Conservation (phyloP, 2,888 invertebrate species). For the Andricus quercusramuli region DNA sequence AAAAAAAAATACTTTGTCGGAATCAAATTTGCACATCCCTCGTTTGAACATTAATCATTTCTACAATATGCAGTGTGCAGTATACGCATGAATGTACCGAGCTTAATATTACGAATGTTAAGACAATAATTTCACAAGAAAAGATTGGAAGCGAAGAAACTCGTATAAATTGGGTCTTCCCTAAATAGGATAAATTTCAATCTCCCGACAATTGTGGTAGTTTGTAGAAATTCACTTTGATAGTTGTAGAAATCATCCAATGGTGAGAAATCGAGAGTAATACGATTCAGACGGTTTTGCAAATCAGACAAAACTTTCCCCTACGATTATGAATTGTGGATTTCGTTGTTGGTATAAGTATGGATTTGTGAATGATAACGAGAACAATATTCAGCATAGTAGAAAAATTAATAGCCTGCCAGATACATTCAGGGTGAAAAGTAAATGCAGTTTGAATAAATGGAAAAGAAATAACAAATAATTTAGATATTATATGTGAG, state of each 20-base stretch:
- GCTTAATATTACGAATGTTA: neutral
- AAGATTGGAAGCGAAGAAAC: neutral
- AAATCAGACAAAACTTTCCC: conserved; percentile 21
- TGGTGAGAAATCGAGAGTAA: conserved; percentile 21
- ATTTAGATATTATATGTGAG: neutral
- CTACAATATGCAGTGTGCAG: neutral
- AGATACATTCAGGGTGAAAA: neutral
- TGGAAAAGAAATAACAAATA: neutral
- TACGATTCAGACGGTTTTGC: neutral
- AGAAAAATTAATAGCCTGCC: neutral
- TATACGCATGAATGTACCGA: neutral
- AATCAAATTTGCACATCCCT: too few species aligned
- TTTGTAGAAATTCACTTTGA: conserved; percentile 7
- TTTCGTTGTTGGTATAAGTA: neutral
- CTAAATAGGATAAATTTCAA: conserved; percentile 20
- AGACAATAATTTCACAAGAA: neutral
- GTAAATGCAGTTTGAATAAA: neutral
- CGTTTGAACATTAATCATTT: neutral
- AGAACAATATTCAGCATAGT: neutral
- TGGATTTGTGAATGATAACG: neutral
- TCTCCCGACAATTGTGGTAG: neutral
- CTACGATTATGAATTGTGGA: conserved; percentile 20
- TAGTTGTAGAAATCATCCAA: conserved; percentile 1
- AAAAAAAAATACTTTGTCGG: too few species aligned
- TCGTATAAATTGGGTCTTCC: conserved; percentile 3